Evolutionary conservation across 2,888 invertebrate species (phyloP), one percentile per base, ranked within the genome.

Genomic region (Marasmarcha lunaedactyla): DNA sequence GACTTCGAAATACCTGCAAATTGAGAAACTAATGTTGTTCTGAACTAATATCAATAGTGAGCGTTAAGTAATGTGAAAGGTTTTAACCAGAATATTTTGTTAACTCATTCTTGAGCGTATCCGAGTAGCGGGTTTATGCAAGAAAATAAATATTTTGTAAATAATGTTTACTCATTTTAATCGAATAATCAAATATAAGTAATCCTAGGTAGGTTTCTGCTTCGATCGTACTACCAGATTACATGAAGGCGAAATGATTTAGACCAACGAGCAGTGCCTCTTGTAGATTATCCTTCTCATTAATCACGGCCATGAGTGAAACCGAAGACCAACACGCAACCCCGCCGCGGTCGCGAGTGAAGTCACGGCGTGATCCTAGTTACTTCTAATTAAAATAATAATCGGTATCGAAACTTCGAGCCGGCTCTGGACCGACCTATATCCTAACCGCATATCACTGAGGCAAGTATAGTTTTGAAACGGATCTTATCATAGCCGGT

Each of bases 41-140:
- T 48, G 46, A 49, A 42, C 46, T 20, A 46, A 62, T 59, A 57
- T 55, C 56, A 58, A 43, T 46, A 48, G 44, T 40, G 40, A 42
- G n/a, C n/a, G n/a, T n/a, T n/a, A n/a, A n/a, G n/a, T 5, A 20
- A 20, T 20, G 20, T 39, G 20, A 14, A 26, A 52, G 41, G 50
- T 71, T 69, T 72, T 68, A 72, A 69, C 59, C 65, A 70, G 60
- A 71, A 64, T 74, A 71, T 72, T 73, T 70, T 74, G 55, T 53
- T 57, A 59, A 46, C 46, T 46, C 50, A 44, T 42, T 44, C 49
- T 46, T 52, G 44, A 51, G 46, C 52, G 51, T 20, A 20, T 20
- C 20, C 3, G 20, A 20, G 7, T 20, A 20, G 3, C 20, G 3
- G 7, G 58, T 58, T 61, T 61, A 63, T 55, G 57, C 46, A 48